Percentiles rank a stretch among this genome's conserved stretches.
Conservation (phyloP, 2,113 vertebrate species). For the Anthoscopus minutus region DNA sequence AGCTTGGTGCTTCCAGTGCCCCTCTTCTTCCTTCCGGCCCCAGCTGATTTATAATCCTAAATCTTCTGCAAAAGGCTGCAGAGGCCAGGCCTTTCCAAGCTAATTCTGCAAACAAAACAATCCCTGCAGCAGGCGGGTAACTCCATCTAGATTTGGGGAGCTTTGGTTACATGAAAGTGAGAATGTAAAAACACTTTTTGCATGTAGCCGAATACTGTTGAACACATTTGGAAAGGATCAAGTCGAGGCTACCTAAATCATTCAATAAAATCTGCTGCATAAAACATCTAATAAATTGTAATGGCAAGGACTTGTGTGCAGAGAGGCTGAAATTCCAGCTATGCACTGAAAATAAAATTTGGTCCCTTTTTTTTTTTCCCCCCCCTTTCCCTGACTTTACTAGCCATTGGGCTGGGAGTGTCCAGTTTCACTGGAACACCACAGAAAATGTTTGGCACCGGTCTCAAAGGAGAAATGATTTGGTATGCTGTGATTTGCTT, state of each 20-base stretch:
- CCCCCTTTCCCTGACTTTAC: slow-evolving; percentile 39
- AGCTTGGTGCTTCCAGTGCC: slow-evolving; percentile 50
- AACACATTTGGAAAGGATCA: slow-evolving; percentile 44
- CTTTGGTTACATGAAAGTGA: slow-evolving; percentile 5
- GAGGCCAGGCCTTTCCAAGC: background rate
- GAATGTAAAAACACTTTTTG: background rate
- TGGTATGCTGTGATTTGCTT: slow-evolving; percentile 44
- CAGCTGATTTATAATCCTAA: slow-evolving; percentile 35
- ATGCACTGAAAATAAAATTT: slow-evolving; percentile 17
- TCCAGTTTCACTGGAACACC: slow-evolving; percentile 49
- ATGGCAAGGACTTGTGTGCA: background rate
- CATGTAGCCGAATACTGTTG: background rate
- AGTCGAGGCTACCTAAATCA: slow-evolving; percentile 44
- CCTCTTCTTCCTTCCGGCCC: background rate
- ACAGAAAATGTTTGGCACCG: slow-evolving; percentile 17
- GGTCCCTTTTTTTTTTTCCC: slow-evolving; percentile 4
- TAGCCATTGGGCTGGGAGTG: slow-evolving; percentile 42
- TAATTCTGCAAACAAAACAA: background rate
- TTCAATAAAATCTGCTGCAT: slow-evolving; percentile 36
- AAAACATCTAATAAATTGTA: slow-evolving; percentile 42
- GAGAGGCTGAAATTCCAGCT: slow-evolving; percentile 39
- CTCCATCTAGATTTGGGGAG: slow-evolving; percentile 1
- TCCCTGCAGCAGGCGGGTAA: background rate
- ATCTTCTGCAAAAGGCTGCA: background rate
- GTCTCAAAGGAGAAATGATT: slow-evolving; percentile 49